phyloP scores from a whole-genome alignment of 1,140 invertebrate species.

The Copidosoma floridanum region DNA sequence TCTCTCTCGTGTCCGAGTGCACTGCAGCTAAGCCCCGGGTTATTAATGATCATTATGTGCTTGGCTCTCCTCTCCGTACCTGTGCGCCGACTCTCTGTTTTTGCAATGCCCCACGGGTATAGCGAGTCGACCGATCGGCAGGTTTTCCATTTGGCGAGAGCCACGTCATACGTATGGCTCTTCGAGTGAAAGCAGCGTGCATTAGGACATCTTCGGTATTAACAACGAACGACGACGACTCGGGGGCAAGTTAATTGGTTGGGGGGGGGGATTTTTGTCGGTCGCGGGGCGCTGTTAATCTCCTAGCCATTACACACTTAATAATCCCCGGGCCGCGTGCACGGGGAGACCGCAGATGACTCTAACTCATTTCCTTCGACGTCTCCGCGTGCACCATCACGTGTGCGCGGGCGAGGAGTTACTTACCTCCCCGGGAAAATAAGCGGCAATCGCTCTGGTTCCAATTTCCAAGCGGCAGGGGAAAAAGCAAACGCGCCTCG shows the following conservation, averaged over 20 bases:
- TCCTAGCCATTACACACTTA: conserved; percentile 21
- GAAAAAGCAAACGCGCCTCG: background rate
- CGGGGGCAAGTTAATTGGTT: conserved; percentile 19
- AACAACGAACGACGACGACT: too few relatives aligned
- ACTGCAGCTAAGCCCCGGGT: conserved; percentile 10
- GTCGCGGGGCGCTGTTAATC: conserved; percentile 12
- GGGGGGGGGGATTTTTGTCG: conserved; percentile 6
- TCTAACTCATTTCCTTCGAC: conserved; percentile 16
- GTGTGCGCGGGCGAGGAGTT: conserved; percentile 3
- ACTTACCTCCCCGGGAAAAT: conserved; percentile 16
- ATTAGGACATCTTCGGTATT: too few relatives aligned
- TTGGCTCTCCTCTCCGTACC: background rate
- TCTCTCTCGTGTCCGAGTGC: conserved; percentile 10
- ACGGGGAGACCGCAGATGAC: background rate
- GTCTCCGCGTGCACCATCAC: background rate
- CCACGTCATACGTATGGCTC: too few relatives aligned
- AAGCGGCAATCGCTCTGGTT: conserved; percentile 8
- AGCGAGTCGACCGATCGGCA: too few relatives aligned
- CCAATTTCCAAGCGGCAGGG: background rate
- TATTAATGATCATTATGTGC: conserved; percentile 24
- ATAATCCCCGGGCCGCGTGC: conserved; percentile 9
- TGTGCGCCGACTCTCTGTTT: background rate
- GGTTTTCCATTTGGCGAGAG: background rate
- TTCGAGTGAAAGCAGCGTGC: background rate
- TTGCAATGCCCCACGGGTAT: too few relatives aligned